phyloP scores from a whole-genome alignment of 2,888 invertebrate species.

The Strigamia maritima region DNA sequence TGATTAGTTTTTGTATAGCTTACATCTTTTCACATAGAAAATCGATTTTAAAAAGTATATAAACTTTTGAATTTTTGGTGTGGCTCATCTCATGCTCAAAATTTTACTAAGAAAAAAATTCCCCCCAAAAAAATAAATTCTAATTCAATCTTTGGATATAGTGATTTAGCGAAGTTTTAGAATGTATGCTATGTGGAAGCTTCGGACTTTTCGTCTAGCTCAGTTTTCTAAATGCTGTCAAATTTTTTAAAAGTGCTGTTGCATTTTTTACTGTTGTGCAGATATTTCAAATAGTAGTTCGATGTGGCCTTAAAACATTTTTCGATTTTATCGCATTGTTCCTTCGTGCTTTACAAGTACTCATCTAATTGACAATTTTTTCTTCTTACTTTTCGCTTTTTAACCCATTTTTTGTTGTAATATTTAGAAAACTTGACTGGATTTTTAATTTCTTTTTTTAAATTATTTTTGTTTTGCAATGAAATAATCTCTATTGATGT shows the following conservation, averaged over 20 bases:
- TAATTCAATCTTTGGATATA: conserved; percentile 5
- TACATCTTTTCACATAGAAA: conserved; percentile 23
- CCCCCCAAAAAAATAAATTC: background rate
- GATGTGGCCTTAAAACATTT: conserved; percentile 25
- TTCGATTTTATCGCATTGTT: conserved; percentile 30
- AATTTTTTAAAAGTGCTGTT: conserved; percentile 34
- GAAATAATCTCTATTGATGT: conserved; percentile 28
- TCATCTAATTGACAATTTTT: background rate
- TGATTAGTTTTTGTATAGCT: conserved; percentile 15
- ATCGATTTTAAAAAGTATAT: background rate
- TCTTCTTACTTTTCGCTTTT: background rate
- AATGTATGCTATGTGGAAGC: conserved; percentile 29
- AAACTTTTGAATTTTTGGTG: conserved; percentile 24
- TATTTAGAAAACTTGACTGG: no score
- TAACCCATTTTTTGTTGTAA: background rate
- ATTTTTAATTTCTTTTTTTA: background rate
- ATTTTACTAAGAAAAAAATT: conserved; percentile 10
- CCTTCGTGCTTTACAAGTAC: conserved; percentile 31
- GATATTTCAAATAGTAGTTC: conserved; percentile 22
- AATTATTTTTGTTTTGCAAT: background rate
- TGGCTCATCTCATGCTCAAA: conserved; percentile 34
- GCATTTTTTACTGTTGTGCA: conserved; percentile 31
- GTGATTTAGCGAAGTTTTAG: background rate
- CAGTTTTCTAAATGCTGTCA: conserved; percentile 32
- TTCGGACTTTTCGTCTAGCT: conserved; percentile 34